These are phyloP conservation scores for Cephus pulcher DNA, from an alignment of 2,888 invertebrate species.

Conservation along the genomic window DNA sequence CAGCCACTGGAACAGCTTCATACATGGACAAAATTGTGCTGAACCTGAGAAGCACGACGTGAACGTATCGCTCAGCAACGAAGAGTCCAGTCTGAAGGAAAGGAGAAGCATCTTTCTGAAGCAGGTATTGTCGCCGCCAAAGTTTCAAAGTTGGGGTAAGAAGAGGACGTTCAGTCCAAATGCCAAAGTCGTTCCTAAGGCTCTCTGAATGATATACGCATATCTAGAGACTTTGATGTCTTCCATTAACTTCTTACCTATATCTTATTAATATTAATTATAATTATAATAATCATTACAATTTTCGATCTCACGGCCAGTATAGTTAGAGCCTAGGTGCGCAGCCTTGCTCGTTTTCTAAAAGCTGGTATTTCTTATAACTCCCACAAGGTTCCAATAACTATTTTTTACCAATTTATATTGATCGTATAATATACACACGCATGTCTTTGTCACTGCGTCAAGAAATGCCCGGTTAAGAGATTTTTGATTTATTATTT, in stretches of 20 bases:
- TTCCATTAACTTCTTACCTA: background rate
- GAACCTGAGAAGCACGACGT: slow-evolving; percentile 35
- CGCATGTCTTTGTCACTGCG: background rate
- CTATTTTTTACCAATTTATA: background rate
- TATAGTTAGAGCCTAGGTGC: background rate
- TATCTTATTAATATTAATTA: slow-evolving; percentile 18
- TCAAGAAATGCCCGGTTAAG: background rate
- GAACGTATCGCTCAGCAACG: slow-evolving; percentile 27
- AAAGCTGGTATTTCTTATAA: background rate
- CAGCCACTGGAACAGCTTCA: slow-evolving; percentile 36
- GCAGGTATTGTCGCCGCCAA: slow-evolving; percentile 72
- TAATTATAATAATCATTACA: background rate
- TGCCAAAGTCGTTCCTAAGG: slow-evolving; percentile 42
- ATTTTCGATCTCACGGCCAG: slow-evolving; percentile 28
- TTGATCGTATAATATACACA: background rate
- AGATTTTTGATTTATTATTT: background rate
- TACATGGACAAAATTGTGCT: slow-evolving; percentile 29
- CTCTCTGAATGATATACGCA: slow-evolving; percentile 21
- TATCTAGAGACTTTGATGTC: slow-evolving; percentile 1
- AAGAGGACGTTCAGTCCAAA: slow-evolving; percentile 50
- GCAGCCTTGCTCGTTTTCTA: background rate
- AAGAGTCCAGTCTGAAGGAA: slow-evolving; percentile 66
- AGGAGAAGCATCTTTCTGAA: slow-evolving; percentile 71
- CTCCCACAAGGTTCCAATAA: background rate
- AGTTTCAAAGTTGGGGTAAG: slow-evolving; percentile 67